Evolutionary conservation across 2,113 vertebrate species (phyloP).

Genomic region (Glaucidium brasilianum): DNA sequence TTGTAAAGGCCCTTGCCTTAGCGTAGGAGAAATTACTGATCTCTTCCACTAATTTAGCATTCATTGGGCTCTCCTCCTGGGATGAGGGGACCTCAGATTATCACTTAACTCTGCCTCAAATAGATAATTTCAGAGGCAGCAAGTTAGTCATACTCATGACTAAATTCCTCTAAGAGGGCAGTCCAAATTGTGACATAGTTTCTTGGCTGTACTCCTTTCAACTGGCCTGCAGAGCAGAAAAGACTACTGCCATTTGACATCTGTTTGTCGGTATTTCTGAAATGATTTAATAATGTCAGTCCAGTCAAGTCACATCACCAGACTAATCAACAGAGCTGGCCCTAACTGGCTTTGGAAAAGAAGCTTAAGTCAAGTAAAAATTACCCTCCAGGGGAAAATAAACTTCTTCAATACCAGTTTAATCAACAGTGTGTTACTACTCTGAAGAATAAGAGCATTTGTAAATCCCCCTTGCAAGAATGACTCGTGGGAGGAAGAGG

Average conservation of each 20-base stretch:
- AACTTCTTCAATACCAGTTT: conserved; percentile 20
- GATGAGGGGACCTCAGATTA: neutral
- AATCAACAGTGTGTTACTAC: conserved; percentile 5
- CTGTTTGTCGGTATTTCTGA: neutral
- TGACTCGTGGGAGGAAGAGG: conserved; percentile 37
- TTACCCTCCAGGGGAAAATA: conserved; percentile 17
- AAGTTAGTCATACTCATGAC: neutral
- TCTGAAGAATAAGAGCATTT: conserved; percentile 28
- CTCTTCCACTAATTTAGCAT: neutral
- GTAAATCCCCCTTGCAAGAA: conserved; percentile 10
- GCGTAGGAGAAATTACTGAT: neutral
- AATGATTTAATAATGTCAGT: neutral
- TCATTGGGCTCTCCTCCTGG: neutral
- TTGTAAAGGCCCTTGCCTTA: neutral
- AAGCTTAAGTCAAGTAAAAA: neutral
- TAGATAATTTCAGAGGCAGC: neutral
- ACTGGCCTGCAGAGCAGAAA: neutral
- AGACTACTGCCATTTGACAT: neutral
- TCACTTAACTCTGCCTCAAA: neutral
- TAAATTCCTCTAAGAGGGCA: neutral
- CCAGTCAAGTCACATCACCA: conserved; percentile 1
- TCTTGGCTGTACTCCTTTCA: neutral
- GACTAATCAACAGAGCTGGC: neutral
- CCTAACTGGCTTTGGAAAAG: conserved; percentile 6
- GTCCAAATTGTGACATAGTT: neutral